Evolutionary conservation across 2,113 vertebrate species (phyloP), one percentile per base, ranked within the genome.

Genomic region (Hydropotes inermis): DNA sequence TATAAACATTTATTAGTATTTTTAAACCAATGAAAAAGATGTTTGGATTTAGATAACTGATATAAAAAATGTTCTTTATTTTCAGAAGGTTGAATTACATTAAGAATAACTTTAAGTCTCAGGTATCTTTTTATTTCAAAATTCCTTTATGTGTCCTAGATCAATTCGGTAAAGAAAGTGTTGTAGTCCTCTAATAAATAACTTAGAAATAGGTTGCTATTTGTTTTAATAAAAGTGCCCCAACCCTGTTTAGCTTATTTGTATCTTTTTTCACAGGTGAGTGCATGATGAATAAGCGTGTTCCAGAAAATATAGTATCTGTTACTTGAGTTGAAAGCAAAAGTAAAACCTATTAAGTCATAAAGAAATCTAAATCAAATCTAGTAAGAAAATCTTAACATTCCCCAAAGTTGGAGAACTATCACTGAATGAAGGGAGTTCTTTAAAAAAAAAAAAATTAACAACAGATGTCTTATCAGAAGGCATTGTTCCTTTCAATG

Each of bases 361-460:
- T 23, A 57, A 87, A 61, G 61, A 94, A 92, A 81, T 76, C 30
- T 36, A 84, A 94, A 90, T 50, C 27, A 52, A 98, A 86, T 5
- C 5, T 19, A 54, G 28, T 61, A 79, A 61, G 85, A 47, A 93
- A 93, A 83, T 81, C 54, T 43, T 36, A 78, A 74, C 33, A 58
- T 96, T 87, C 7, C 11, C 36, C 9, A 15, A 45, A 93, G 5
- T 23, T 90, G 39, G 58, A 84, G 50, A 81, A 36, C 17, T 78
- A 79, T 92, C 17, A 39, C 0, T 28, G 43, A 55, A 57, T 82
- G 61, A 76, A 94, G 27, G 28, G 45, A 82, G 94, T 89, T 21
- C 5, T 30, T 87, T 60, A 89, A 23, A 90, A 83, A 96, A 83
- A 96, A 87, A 70, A 96, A 91, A 27, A 25, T 85, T 89, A 88